A percentile compares a stretch with the other conserved stretches of the same genome.
phyloP scores from a whole-genome alignment of 2,797 vertebrate species.

The Smutsia temminckii region DNA sequence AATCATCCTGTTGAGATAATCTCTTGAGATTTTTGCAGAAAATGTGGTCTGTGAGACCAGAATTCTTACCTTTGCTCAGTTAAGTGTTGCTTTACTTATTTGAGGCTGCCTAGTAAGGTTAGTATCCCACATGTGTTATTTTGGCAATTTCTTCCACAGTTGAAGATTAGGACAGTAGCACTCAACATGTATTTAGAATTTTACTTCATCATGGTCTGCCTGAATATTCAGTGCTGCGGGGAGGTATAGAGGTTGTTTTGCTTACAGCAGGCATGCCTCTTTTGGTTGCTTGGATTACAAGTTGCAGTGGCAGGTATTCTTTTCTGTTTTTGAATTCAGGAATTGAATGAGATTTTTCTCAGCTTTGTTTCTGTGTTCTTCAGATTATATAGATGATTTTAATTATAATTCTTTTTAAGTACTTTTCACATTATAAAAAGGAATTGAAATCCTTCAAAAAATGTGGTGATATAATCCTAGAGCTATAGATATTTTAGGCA shows the following conservation, averaged over 20 bases:
- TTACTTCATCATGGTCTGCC: not conserved
- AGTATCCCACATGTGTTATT: not conserved
- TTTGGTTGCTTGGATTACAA: not conserved
- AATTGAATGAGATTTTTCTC: constrained; percentile 37
- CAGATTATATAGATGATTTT: not conserved
- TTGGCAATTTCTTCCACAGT: not conserved
- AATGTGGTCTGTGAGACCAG: not conserved
- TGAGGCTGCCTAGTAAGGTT: not conserved
- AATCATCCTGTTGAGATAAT: not conserved
- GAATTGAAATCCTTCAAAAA: constrained; percentile 48
- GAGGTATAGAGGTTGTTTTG: not conserved
- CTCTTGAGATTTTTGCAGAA: constrained; percentile 27
- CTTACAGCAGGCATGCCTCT: not conserved
- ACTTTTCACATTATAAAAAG: constrained; percentile 1
- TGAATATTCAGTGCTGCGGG: not conserved
- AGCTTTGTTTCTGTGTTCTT: constrained; percentile 40
- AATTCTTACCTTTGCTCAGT: not conserved
- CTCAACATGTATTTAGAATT: not conserved
- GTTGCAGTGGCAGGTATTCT: not conserved
- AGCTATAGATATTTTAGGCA: constrained; percentile 37
- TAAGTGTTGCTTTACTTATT: not conserved
- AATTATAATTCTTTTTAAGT: not conserved
- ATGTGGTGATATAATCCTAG: not conserved
- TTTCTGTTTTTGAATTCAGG: constrained; percentile 45
- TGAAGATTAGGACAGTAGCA: not conserved